A percentile compares a stretch with the other conserved stretches of the same genome.
These are phyloP conservation scores for Tinamus major DNA, from an alignment of 2,797 vertebrate genomes.

Conservation along the genomic window DNA sequence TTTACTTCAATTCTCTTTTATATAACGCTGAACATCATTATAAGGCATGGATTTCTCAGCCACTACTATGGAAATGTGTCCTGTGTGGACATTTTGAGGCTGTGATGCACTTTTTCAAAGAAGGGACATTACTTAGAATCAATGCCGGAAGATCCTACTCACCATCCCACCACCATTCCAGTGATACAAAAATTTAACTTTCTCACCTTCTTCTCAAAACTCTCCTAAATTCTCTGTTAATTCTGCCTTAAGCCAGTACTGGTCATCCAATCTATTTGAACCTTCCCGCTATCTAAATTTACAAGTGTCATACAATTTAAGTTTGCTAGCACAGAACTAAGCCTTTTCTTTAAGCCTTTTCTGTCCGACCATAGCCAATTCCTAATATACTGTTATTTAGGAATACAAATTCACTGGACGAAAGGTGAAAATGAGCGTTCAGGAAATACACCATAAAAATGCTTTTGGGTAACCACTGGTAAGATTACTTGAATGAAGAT, in stretches of 20 bases:
- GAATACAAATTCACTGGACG: neutral
- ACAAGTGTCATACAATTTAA: neutral
- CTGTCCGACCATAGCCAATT: neutral
- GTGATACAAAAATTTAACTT: neutral
- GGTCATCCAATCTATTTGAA: neutral
- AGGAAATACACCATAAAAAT: neutral
- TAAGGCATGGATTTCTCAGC: neutral
- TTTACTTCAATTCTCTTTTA: neutral
- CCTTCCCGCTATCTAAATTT: neutral
- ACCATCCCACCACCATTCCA: neutral
- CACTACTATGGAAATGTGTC: neutral
- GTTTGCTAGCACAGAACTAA: neutral
- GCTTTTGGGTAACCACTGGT: neutral
- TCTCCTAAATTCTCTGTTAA: neutral
- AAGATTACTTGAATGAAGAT: neutral
- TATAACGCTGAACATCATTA: neutral
- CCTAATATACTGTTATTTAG: neutral
- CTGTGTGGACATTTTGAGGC: neutral
- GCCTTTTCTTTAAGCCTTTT: neutral
- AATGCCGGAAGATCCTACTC: neutral
- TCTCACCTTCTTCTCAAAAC: neutral
- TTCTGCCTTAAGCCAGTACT: neutral
- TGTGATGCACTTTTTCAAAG: neutral
- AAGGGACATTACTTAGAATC: neutral
- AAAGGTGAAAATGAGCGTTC: neutral